Evolutionary conservation across 2,797 vertebrate species (phyloP), one percentile per base, ranked within the genome.

Genomic region (Enteromius radiatus): DNA sequence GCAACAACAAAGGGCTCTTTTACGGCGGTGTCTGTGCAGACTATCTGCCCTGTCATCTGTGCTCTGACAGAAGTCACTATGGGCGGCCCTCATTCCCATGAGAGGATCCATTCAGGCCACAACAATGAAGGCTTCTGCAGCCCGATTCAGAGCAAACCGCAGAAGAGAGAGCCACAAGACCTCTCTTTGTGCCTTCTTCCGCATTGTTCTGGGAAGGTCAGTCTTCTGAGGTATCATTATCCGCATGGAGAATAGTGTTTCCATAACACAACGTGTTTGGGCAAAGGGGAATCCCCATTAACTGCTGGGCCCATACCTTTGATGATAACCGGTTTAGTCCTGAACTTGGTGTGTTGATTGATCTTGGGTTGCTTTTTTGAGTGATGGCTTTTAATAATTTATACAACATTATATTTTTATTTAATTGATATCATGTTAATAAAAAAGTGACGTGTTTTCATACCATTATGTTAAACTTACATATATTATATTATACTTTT

Each of bases 91-190:
- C 28, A 45, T 52, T 70, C 49, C 67, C 63, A 82, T 88, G 85
- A 89, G 84, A 87, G 86, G 86, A 78, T 83, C 85, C 80, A 86
- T 88, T 90, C 85, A 88, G 63, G 23, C 38, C 38, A 26, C 47
- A 84, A 89, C 89, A 89, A 89, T 87, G 85, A 84, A 47, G 43
- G 78, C 76, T 78, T 88, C 80, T 84, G 84, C 78, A 28, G 49
- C 49, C 54, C 61, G 61, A 69, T 65, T 86, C 71, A 67, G 67
- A 80, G 74, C 68, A 64, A 80, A 79, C 64, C 36, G n/a, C 80
- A 73, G 54, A 79, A 73, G 36, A 77, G 78, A 69, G 65, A 83
- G 75, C 79, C 59, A 84, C 80, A 86, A 71, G 82, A 78, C 52
- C 81, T 78, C 64, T 83, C 83, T 85, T 86, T 89, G 86, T 89